Percentiles rank a stretch among this genome's conserved stretches.
phyloP scores from a whole-genome alignment of 1,140 invertebrate species.

The Drosophila murphyi region DNA sequence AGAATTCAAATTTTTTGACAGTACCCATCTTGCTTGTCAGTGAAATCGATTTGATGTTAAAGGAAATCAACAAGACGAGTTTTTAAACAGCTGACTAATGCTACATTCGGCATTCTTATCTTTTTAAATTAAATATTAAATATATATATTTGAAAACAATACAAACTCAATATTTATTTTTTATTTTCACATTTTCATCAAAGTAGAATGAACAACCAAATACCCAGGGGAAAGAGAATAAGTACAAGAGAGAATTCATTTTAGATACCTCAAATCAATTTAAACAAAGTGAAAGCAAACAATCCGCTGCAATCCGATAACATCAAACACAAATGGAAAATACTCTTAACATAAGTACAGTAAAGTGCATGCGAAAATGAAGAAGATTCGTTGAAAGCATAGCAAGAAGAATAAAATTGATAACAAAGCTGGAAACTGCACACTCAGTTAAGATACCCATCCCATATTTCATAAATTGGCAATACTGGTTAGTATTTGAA shows the following conservation, averaged over 20 bases:
- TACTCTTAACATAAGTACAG: neutral
- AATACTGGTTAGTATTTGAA: too few relatives aligned
- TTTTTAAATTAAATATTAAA: neutral
- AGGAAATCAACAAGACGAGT: too few relatives aligned
- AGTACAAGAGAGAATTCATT: neutral
- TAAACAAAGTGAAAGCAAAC: conserved; percentile 5
- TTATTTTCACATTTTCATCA: neutral
- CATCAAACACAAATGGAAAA: conserved; percentile 3
- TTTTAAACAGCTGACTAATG: neutral
- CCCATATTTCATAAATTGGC: too few relatives aligned
- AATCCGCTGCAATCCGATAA: conserved; percentile 1
- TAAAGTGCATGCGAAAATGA: neutral
- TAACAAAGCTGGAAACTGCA: neutral
- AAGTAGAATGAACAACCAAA: neutral
- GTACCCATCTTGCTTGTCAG: neutral
- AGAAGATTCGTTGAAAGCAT: neutral
- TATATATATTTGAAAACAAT: neutral
- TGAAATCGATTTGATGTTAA: neutral
- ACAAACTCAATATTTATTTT: neutral
- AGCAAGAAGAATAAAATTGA: neutral
- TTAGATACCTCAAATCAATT: conserved; percentile 5
- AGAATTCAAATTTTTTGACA: neutral
- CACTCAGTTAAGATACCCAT: too few relatives aligned
- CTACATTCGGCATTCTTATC: too few relatives aligned
- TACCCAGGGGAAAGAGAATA: neutral